Conservation (phyloP, 1,140 invertebrate species). For the Drosophila lacertosa region DNA sequence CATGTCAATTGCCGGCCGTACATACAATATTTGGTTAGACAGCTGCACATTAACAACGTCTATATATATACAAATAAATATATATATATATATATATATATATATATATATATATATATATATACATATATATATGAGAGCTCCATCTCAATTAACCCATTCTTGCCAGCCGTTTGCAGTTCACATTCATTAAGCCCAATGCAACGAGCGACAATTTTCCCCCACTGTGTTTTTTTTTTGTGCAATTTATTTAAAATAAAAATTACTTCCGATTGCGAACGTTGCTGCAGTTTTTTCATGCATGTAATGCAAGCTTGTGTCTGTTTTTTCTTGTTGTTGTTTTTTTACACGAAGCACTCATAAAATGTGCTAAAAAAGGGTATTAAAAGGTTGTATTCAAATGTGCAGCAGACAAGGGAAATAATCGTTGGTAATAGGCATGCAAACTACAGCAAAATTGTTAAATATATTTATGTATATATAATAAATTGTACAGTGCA, state of each 20-base stretch:
- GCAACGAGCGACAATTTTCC: conserved; percentile 75
- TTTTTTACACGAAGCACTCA: neutral
- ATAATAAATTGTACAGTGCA: no score
- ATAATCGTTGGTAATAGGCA: neutral
- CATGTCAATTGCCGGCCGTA: conserved; percentile 25
- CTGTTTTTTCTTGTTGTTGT: conserved; percentile 24
- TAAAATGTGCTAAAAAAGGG: conserved; percentile 7
- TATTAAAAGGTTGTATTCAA: conserved; percentile 1
- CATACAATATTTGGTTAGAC: conserved; percentile 46
- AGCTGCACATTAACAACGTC: conserved; percentile 33
- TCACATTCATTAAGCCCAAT: conserved; percentile 79
- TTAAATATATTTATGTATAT: no score
- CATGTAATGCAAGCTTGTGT: conserved; percentile 63
- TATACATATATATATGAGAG: neutral
- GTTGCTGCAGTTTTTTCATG: conserved; percentile 57
- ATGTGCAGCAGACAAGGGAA: neutral
- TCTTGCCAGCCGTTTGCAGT: conserved; percentile 53
- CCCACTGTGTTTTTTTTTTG: conserved; percentile 42
- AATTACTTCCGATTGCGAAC: conserved; percentile 73
- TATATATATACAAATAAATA: neutral
- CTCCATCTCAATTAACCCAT: conserved; percentile 66
- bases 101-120: neutral
- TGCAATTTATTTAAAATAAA: conserved; percentile 80
- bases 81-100: neutral
- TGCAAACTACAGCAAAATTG: no score